Evolutionary conservation across 2,888 invertebrate species (phyloP).

Genomic region (Euphydryas editha): DNA sequence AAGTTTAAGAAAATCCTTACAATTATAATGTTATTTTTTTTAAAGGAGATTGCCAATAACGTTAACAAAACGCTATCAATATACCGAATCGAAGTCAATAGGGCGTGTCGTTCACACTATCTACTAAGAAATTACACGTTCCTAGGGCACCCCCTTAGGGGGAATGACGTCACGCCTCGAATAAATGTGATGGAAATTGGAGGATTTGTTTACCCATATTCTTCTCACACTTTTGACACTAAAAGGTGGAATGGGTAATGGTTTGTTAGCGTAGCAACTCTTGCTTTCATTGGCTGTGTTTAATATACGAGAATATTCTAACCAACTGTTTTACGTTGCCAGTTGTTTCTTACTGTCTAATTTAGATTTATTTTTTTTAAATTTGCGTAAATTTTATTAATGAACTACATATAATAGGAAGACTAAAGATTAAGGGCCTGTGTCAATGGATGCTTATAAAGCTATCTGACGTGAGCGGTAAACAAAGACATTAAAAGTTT

Average conservation of each 20-base stretch:
- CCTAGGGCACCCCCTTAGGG: constrained; percentile 51
- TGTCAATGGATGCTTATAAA: too few relatives aligned
- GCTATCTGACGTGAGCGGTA: too few relatives aligned
- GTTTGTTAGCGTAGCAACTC: constrained; percentile 51
- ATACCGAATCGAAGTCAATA: constrained; percentile 61
- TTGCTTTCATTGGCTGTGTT: constrained; percentile 54
- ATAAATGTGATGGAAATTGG: constrained; percentile 84
- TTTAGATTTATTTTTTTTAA: not conserved
- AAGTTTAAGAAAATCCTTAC: not conserved
- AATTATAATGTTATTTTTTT: constrained; percentile 6
- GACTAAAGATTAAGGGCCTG: too few relatives aligned
- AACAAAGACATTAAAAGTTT: too few relatives aligned
- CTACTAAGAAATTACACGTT: constrained; percentile 79
- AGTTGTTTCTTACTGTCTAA: not conserved
- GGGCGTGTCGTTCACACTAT: constrained; percentile 76
- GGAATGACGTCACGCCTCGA: constrained; percentile 65
- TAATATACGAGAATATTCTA: constrained; percentile 30
- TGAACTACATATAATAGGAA: too few relatives aligned
- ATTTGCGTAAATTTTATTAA: too few relatives aligned
- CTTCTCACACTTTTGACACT: constrained; percentile 83
- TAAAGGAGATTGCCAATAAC: constrained; percentile 49
- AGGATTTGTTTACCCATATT: constrained; percentile 85
- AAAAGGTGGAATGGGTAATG: constrained; percentile 67
- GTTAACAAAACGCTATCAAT: constrained; percentile 69
- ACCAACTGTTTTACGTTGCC: not conserved